Conservation (phyloP, 2,888 invertebrate species). For the Cryptophagus acutangulus region DNA sequence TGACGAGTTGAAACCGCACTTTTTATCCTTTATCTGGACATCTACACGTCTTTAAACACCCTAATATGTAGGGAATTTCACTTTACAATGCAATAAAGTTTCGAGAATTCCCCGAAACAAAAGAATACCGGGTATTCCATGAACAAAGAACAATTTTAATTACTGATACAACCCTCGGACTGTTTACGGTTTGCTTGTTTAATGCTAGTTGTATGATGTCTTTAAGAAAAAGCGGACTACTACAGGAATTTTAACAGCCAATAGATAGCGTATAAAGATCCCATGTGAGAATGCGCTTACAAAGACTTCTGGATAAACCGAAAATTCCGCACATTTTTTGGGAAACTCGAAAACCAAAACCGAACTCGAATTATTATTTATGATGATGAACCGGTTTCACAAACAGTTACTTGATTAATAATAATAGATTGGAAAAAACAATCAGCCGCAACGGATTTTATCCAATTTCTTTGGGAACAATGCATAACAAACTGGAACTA, state of each 20-base stretch:
- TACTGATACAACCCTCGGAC: conserved; percentile 20
- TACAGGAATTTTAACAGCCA: conserved; percentile 28
- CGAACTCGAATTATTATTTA: too few relatives aligned
- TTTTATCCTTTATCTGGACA: conserved; percentile 25
- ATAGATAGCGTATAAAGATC: conserved; percentile 25
- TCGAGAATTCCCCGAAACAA: conserved; percentile 29
- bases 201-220: conserved; percentile 21
- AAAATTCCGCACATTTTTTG: conserved; percentile 21
- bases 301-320: conserved; percentile 18
- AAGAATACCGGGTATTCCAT: conserved; percentile 25
- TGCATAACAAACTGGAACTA: too few relatives aligned
- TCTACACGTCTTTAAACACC: conserved; percentile 26
- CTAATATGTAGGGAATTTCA: conserved; percentile 29
- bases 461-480: too few relatives aligned
- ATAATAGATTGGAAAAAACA: too few relatives aligned
- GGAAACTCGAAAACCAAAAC: too few relatives aligned
- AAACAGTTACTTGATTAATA: too few relatives aligned
- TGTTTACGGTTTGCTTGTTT: conserved; percentile 16
- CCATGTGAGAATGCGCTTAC: conserved; percentile 24
- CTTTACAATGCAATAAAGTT: conserved; percentile 21
- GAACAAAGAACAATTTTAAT: conserved; percentile 31
- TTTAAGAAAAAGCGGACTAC: conserved; percentile 22
- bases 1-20: conserved; percentile 20
- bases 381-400: too few relatives aligned
- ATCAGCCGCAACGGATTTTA: too few relatives aligned